Conservation (phyloP, 2,797 vertebrate species). For the Cirrhinus molitorella region DNA sequence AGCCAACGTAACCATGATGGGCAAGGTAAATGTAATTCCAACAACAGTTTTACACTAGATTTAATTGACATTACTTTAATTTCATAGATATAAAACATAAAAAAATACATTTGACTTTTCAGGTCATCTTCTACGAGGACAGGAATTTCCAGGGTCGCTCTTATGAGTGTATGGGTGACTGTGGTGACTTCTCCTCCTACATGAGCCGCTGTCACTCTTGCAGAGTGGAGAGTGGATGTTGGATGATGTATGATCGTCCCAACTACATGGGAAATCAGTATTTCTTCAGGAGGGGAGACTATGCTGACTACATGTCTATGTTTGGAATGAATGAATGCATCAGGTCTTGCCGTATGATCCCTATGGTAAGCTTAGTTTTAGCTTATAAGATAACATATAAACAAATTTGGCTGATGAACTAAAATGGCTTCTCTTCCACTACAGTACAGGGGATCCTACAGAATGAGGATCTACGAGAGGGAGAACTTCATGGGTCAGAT, state of each 20-base stretch:
- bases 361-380: conserved; percentile 41
- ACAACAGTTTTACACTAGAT: background rate
- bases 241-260: conserved; percentile 66
- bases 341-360: conserved; percentile 59
- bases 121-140: conserved; percentile 58
- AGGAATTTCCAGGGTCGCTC: conserved; percentile 61
- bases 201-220: conserved; percentile 62
- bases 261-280: conserved; percentile 66
- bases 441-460: conserved; percentile 57
- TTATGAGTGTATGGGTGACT: conserved; percentile 53
- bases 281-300: conserved; percentile 66
- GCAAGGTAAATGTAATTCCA: conserved; percentile 16
- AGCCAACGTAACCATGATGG: conserved; percentile 22
- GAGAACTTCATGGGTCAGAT: conserved; percentile 61
- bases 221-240: conserved; percentile 62
- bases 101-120: background rate
- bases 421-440: background rate
- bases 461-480: conserved; percentile 61
- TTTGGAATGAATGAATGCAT: conserved; percentile 55
- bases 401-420: background rate
- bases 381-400: background rate
- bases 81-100: background rate
- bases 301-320: conserved; percentile 64
- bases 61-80: background rate
- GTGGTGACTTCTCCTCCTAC: conserved; percentile 53